Evolutionary conservation across 2,888 invertebrate genomes (phyloP), one percentile per base, ranked within the genome.

Genomic region (Peribatodes rhomboidaria): DNA sequence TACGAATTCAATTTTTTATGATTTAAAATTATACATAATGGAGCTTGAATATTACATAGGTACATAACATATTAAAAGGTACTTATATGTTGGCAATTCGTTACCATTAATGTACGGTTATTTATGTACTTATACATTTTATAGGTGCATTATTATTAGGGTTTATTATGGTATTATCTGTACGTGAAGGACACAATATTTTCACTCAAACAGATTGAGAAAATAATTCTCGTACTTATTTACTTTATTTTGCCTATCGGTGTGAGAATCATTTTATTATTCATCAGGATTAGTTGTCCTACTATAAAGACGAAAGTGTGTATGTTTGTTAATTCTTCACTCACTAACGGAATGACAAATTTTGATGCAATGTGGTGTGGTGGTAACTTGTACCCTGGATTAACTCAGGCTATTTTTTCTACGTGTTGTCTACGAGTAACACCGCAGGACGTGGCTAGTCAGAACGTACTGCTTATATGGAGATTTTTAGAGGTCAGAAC

Each of bases 11-110:
- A 42, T 57, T 62, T 67, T 68, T 60, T 68, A 62, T 57, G 56
- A 16, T 47, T n/a, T 35, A 47, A 61, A 67, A 69, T 69, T 63
- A 67, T 59, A 39, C 53, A 54, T 65, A 57, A 70, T 71, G 54
- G 61, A 47, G 50, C 16, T 35, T 49, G 20, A 53, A 57, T 65
- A 61, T 62, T 41, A 59, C 56, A 42, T 42, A 22, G 37, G 22
- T 27, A 47, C 27, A 8, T 11, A 14, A n/a, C 14, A 27, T 31
- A 47, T 47, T 27, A 27, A 9, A 13, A 44, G n/a, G 0, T 39
- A 47, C 9, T 57, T 64, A 61, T 42, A 39, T 31, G 55, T 47
- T 46, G 50, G 52, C 16, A 47, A 58, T 69, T 69, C 50, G 57
- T 16, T 4, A 16, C 20, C 14, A 50, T 53, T 57, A 59, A 37